Evolutionary conservation across 2,113 vertebrate genomes (phyloP).

Genomic region (Cervus canadensis): DNA sequence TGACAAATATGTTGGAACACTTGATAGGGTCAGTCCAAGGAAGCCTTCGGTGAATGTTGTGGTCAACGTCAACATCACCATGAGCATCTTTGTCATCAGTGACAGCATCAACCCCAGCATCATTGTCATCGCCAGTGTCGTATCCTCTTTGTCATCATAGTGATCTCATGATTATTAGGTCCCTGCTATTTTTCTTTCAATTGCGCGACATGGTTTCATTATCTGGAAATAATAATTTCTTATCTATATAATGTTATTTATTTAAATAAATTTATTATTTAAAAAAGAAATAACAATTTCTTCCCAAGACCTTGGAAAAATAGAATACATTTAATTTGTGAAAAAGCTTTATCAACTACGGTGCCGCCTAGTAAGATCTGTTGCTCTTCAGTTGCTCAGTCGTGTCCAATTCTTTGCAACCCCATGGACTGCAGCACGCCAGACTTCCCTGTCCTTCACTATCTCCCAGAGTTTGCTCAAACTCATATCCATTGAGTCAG

Average conservation of each 20-base stretch:
- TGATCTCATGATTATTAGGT: fast-evolving
- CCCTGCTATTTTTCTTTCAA: too few relatives aligned
- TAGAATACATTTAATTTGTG: neutral
- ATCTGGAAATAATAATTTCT: neutral
- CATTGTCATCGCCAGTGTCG: fast-evolving
- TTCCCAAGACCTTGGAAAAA: neutral
- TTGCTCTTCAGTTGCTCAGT: neutral
- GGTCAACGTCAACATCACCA: fast-evolving
- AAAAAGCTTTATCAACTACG: neutral
- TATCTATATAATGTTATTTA: neutral
- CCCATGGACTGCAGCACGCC: neutral
- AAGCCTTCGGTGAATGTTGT: fast-evolving
- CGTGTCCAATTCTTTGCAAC: fast-evolving
- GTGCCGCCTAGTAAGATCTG: fast-evolving
- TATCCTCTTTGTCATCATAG: fast-evolving
- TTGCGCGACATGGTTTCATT: fast-evolving
- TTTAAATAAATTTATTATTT: neutral
- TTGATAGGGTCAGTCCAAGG: fast-evolving
- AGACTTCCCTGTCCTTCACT: neutral
- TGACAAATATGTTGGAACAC: fast-evolving
- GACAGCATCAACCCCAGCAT: fast-evolving
- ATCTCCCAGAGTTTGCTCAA: neutral
- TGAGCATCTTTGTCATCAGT: fast-evolving
- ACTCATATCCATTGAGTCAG: neutral
- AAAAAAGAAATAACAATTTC: neutral